Evolutionary conservation across 2,888 invertebrate species (phyloP).

Genomic region (Aporophyla nigra): DNA sequence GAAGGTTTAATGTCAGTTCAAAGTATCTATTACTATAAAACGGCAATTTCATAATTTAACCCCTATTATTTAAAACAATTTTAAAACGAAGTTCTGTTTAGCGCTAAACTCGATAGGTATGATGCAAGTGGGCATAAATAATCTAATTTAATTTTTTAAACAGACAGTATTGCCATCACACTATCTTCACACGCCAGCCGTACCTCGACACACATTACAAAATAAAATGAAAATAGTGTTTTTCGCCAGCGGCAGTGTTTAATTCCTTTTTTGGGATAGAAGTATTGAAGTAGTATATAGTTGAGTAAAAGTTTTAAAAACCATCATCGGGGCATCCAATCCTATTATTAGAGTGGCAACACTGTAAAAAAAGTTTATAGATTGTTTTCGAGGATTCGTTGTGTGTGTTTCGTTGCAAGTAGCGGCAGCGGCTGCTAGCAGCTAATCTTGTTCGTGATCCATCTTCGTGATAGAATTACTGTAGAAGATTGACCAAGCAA

Average conservation of each 20-base stretch:
- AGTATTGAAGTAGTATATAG: background rate
- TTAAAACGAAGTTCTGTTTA: too few relatives aligned
- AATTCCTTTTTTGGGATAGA: background rate
- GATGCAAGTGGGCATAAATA: background rate
- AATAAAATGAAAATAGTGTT: background rate
- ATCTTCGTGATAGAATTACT: slow-evolving; percentile 11
- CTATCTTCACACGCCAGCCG: background rate
- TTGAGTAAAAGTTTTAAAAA: background rate
- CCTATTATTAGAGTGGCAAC: background rate
- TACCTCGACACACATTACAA: too few relatives aligned
- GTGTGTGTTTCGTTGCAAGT: slow-evolving; percentile 19
- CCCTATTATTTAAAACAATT: too few relatives aligned
- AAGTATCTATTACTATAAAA: too few relatives aligned
- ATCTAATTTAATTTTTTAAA: background rate
- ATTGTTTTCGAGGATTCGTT: slow-evolving; percentile 51
- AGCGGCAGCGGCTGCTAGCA: slow-evolving; percentile 29
- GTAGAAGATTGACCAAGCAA: slow-evolving; percentile 41
- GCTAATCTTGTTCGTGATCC: slow-evolving; percentile 21
- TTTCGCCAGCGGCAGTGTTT: too few relatives aligned
- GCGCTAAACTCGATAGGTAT: too few relatives aligned
- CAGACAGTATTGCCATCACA: background rate
- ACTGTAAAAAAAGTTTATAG: slow-evolving; percentile 56
- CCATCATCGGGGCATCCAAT: background rate
- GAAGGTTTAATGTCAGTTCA: too few relatives aligned
- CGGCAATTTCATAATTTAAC: too few relatives aligned